Base-by-base conservation (phyloP, 2,888 invertebrate genomes). In the Bombyx huttoni region DNA sequence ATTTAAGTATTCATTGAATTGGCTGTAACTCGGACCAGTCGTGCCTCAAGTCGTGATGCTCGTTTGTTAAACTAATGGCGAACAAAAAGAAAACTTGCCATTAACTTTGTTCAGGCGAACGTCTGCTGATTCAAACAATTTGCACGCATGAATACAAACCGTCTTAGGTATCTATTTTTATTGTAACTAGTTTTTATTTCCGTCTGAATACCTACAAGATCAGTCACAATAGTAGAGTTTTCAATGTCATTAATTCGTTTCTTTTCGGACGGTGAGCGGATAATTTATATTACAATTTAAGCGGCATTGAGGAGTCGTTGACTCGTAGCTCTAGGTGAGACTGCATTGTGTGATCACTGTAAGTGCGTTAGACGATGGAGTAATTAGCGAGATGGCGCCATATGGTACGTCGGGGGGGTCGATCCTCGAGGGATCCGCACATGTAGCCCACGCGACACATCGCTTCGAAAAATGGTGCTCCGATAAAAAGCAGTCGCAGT, bases 331-430 rank as follows among this genome's bases (percentile, higher is more conserved):
- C 14, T 48, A 51, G 54, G 54, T 58, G 51, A 58, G 56, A 8
- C 35, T 35, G 40, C 47, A 35, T 33, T 47, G 47, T 47, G 47
- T 52, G 52, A 60, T 61, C 62, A 58, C 60, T 62, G 59, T 56
- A 60, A 60, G 63, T 66, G 62, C 64, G 65, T 64, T 67, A 68
- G 74, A 75, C 67, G 75, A 81, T 75, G 73, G 71, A 77, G 78
- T 81, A 81, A 86, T 87, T 87, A 86, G 85, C 78, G 68, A 72
- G 70, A 62, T 70, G 75, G 77, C 76, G 81, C 81, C 86, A 84
- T 78, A 69, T 86, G 86, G 59, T 62, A 58, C 80, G 58, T 69
- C 68, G 85, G 73, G 86, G 85, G 85, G 81, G 82, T 78, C 78
- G 80, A 75, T 75, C 72, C 74, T 68, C 73, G 68, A 63, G 60